Evolutionary conservation across 1,140 invertebrate species (phyloP), one percentile per base, ranked within the genome.

Genomic region (Magallana ariakensis): DNA sequence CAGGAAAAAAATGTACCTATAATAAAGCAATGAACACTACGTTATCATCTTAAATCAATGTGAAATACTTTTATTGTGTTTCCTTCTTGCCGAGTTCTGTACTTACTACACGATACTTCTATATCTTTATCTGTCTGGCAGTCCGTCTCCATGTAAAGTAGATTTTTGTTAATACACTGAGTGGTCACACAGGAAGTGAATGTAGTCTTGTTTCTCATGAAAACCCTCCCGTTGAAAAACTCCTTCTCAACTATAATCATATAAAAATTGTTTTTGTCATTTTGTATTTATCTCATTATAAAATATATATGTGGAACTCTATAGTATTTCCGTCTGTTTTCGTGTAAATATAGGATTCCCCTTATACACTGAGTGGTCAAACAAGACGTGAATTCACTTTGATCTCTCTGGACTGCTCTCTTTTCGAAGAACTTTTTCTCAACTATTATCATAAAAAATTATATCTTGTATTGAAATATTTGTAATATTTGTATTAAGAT

Each of bases 1-100:
- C 66, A 75, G 15, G 66, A 75, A 11, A 75, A 75, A 75, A 75
- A 75, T 33, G 19, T 75, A 75, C 66, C 66, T 75, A 26, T 0
- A 75, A 75, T 1, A 15, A 75, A 26, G 11, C 13, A 9, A 26
- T 16, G n/a, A 60, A 6, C 11, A 60, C 7, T 0, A 13, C 0
- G 58, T 60, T 13, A 60, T 11, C 0, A 60, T 13, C 5, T 15
- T 16, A 60, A 13, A 13, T 6, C 16, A 0, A 60, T 60, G n/a
- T n/a, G n/a, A n/a, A n/a, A n/a, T n/a, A 60, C 13, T 60, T n/a
- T 60, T 6, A 60, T 13, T 60, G 15, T 16, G 58, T 10, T 3
- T 33, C 2, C 22, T 13, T 9, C 11, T 33, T 9, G 5, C 19
- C 13, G 13, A 13, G 22, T 33, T 26, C 22, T 3, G 19, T 75